These are phyloP conservation scores for Eremobia ochroleuca DNA, from an alignment of 2,888 invertebrate genomes.

Conservation along the genomic window DNA sequence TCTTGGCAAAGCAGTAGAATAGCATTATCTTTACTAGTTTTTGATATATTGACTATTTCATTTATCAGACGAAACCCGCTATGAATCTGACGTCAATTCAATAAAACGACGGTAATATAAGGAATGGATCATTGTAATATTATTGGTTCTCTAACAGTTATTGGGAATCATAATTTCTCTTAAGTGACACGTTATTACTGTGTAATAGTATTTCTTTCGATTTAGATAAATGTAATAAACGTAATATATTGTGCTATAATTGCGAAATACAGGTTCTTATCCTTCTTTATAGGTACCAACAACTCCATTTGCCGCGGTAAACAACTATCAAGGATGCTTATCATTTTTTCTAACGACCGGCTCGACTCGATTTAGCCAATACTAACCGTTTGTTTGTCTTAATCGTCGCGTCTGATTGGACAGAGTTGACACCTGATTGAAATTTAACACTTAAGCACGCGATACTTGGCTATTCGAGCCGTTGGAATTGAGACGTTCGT, in stretches of 20 bases:
- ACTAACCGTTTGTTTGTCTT: conserved; percentile 61
- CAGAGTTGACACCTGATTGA: conserved; percentile 58
- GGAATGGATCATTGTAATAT: conserved; percentile 44
- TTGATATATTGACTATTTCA: conserved; percentile 41
- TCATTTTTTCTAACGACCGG: conserved; percentile 51
- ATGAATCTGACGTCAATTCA: conserved; percentile 32
- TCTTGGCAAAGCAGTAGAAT: conserved; percentile 36
- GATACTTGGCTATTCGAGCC: conserved; percentile 47
- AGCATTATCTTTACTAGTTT: conserved; percentile 35
- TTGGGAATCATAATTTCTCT: conserved; percentile 44
- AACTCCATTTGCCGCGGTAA: conserved; percentile 57
- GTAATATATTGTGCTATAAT: conserved; percentile 52
- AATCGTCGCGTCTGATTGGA: conserved; percentile 39
- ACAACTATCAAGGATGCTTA: conserved; percentile 70
- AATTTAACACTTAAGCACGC: conserved; percentile 55
- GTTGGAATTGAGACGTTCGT: conserved; percentile 41
- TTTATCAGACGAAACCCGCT: conserved; percentile 25
- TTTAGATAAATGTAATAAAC: conserved; percentile 64
- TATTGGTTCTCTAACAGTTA: conserved; percentile 35
- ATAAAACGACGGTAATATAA: conserved; percentile 37
- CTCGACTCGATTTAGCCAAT: conserved; percentile 44
- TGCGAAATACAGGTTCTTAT: conserved; percentile 48
- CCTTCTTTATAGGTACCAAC: conserved; percentile 40
- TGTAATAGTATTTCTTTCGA: conserved; percentile 46
- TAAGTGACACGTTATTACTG: conserved; percentile 41